Conservation (phyloP, 2,113 vertebrate genomes). For the Tachysurus fulvidraco region DNA sequence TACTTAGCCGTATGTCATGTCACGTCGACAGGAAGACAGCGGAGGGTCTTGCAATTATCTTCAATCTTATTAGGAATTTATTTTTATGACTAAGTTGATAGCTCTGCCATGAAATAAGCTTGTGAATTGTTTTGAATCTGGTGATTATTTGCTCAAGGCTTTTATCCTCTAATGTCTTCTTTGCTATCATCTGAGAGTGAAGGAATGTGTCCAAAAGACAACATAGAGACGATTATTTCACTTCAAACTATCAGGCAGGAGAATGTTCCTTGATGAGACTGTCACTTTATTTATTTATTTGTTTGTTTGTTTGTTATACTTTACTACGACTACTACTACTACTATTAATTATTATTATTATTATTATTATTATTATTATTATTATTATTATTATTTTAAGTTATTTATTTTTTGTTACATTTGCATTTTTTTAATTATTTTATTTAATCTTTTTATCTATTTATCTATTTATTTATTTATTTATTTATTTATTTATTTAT, state of each 20-base stretch:
- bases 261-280: neutral
- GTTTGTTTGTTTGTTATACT: neutral
- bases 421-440: neutral
- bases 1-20: no score
- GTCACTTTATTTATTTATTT: neutral
- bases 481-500: no score
- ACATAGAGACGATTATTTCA: neutral
- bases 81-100: neutral
- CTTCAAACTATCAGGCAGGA: neutral
- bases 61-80: neutral
- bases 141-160: neutral
- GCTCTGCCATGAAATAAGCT: neutral
- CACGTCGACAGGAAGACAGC: neutral
- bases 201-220: neutral
- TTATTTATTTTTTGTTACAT: neutral
- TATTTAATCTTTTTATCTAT: neutral
- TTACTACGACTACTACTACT: no score
- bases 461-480: neutral
- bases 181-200: neutral
- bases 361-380: no score
- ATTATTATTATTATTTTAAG: no score
- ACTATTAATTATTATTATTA: no score
- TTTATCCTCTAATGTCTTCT: neutral
- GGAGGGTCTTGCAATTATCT: neutral
- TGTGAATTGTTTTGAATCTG: neutral